phyloP scores from a whole-genome alignment of 2,888 invertebrate genomes.

The Ormyrus pomaceus region DNA sequence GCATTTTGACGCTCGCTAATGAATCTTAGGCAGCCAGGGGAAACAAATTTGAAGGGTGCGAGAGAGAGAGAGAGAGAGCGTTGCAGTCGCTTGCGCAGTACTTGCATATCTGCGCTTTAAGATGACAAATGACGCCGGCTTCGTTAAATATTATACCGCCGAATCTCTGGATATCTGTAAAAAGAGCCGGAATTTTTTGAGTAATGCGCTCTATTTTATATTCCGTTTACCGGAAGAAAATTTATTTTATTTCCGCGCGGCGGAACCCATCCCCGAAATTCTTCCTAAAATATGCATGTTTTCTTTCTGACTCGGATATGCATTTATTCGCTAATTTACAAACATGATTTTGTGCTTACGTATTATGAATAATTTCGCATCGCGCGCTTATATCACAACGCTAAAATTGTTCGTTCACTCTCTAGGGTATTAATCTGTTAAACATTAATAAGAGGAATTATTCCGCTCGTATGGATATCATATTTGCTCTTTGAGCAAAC shows the following conservation, averaged over 20 bases:
- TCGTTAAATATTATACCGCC: not conserved
- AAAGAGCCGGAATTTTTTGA: too few species aligned
- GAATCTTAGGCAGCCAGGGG: slow-evolving; percentile 40
- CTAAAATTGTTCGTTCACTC: slow-evolving; percentile 18
- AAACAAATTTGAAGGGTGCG: slow-evolving; percentile 45
- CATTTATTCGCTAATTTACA: slow-evolving; percentile 12
- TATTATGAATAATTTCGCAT: slow-evolving; percentile 5
- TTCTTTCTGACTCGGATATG: too few species aligned
- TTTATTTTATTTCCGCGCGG: too few species aligned
- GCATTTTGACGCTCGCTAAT: slow-evolving; percentile 52
- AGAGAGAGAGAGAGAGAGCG: not conserved
- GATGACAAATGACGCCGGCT: slow-evolving; percentile 47
- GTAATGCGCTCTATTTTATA: too few species aligned
- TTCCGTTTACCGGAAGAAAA: too few species aligned
- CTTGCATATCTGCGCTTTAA: slow-evolving; percentile 33
- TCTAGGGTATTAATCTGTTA: slow-evolving; percentile 12
- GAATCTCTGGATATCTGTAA: too few species aligned
- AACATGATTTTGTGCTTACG: slow-evolving; percentile 20
- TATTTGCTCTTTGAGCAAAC: not conserved
- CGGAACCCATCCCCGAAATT: too few species aligned
- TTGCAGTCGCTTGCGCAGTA: not conserved
- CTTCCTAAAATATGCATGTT: too few species aligned
- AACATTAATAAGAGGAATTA: slow-evolving; percentile 37
- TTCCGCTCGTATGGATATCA: not conserved
- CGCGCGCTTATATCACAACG: slow-evolving; percentile 15